Conservation (phyloP, 2,888 invertebrate genomes). For the Acanthacorydalis orientalis region DNA sequence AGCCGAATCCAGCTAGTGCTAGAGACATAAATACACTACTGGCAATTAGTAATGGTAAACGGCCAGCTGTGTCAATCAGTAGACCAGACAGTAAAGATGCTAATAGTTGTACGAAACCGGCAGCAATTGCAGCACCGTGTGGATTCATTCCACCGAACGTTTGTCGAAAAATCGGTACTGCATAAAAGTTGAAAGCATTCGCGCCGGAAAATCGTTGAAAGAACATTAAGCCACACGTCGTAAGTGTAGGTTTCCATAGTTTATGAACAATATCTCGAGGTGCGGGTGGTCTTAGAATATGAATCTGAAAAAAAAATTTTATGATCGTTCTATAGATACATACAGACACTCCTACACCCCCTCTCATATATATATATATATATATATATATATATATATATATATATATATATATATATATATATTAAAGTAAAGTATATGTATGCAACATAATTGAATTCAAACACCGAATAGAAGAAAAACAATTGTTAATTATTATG, state of each 20-base stretch:
- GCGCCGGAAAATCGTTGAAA: conserved; percentile 76
- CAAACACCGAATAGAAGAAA: too few species aligned
- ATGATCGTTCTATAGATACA: too few species aligned
- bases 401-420: too few species aligned
- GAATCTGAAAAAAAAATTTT: conserved; percentile 3
- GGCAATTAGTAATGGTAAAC: conserved; percentile 66
- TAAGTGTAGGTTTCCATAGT: conserved; percentile 54
- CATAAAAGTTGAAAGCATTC: conserved; percentile 72
- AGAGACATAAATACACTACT: conserved; percentile 73
- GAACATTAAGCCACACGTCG: conserved; percentile 76
- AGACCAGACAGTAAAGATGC: conserved; percentile 67
- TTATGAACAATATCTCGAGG: conserved; percentile 16
- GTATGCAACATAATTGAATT: too few species aligned
- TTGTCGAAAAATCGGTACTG: conserved; percentile 71
- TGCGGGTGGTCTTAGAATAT: conserved; percentile 4
- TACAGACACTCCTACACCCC: too few species aligned
- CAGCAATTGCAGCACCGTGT: conserved; percentile 69
- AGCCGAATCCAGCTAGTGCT: conserved; percentile 72
- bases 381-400: too few species aligned
- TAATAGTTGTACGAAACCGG: conserved; percentile 70
- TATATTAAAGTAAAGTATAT: too few species aligned
- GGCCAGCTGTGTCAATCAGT: conserved; percentile 71
- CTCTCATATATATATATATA: too few species aligned
- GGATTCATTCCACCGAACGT: conserved; percentile 70
- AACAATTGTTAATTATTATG: too few species aligned